phyloP scores from a whole-genome alignment of 2,113 vertebrate genomes.

The Solea senegalensis region DNA sequence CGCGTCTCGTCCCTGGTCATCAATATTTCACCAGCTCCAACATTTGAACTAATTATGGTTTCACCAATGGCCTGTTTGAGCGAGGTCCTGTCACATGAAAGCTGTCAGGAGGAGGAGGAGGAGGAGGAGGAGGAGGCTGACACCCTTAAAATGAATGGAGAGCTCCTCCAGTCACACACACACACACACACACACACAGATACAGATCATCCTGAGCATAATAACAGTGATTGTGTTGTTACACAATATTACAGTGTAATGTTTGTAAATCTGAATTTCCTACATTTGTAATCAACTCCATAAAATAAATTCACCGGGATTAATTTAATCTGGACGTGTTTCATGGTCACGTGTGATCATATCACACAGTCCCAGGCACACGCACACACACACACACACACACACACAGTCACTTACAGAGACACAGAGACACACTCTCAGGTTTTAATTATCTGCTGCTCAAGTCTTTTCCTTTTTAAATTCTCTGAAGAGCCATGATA shows the following conservation, averaged over 20 bases:
- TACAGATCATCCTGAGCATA: neutral
- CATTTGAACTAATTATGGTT: slow-evolving; percentile 83
- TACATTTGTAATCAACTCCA: too few relatives aligned
- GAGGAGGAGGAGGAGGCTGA: slow-evolving; percentile 50
- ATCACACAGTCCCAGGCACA: slow-evolving; percentile 12
- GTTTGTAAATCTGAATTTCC: too few relatives aligned
- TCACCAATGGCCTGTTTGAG: slow-evolving; percentile 79
- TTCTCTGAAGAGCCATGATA: slow-evolving; percentile 73
- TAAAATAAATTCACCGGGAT: too few relatives aligned
- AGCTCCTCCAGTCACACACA: slow-evolving; percentile 27
- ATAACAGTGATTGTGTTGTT: too few relatives aligned
- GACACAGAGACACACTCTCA: slow-evolving; percentile 51
- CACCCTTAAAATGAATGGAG: slow-evolving; percentile 68
- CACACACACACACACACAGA: slow-evolving; percentile 20
- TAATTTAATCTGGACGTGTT: too few relatives aligned
- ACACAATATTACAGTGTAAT: too few relatives aligned
- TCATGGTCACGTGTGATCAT: neutral
- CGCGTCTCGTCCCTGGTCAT: slow-evolving; percentile 72
- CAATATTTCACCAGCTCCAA: slow-evolving; percentile 80
- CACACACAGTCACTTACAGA: slow-evolving; percentile 18
- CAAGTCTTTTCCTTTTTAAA: slow-evolving; percentile 75
- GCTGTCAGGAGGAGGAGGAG: slow-evolving; percentile 52
- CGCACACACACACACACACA: slow-evolving; percentile 21
- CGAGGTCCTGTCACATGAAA: slow-evolving; percentile 69
- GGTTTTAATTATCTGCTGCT: slow-evolving; percentile 79